A percentile compares a stretch with the other conserved stretches of the same genome.
Evolutionary conservation across 2,797 vertebrate species (phyloP).

Genomic region (Acipenser ruthenus): DNA sequence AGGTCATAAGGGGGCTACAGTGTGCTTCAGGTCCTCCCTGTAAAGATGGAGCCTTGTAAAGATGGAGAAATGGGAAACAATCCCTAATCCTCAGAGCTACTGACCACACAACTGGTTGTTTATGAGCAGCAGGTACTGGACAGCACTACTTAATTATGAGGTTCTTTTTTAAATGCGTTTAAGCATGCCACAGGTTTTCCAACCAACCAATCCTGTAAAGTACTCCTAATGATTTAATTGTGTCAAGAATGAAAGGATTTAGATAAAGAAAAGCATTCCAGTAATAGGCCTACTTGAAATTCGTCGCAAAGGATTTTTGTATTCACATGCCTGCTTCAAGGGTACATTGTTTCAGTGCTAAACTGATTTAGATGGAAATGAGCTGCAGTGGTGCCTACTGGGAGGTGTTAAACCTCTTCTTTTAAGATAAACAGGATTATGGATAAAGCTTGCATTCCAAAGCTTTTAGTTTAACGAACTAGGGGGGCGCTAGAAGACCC

Average conservation of each 20-base stretch:
- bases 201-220: not conserved
- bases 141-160: no score
- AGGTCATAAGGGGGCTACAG: not conserved
- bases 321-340: slow-evolving; percentile 56
- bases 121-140: not conserved
- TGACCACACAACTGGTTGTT: not conserved
- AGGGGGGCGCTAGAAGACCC: slow-evolving; percentile 32
- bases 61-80: not conserved
- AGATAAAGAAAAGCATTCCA: slow-evolving; percentile 29
- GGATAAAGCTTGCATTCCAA: slow-evolving; percentile 51
- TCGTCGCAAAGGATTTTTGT: slow-evolving; percentile 54
- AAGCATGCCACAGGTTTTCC: no score
- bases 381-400: slow-evolving; percentile 41
- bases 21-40: not conserved
- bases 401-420: slow-evolving; percentile 67
- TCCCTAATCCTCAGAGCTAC: not conserved
- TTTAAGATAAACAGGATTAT: slow-evolving; percentile 74
- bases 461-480: slow-evolving; percentile 45
- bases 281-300: slow-evolving; percentile 57
- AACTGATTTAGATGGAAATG: slow-evolving; percentile 51
- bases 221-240: slow-evolving; percentile 26
- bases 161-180: no score
- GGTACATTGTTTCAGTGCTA: slow-evolving; percentile 59
- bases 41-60: not conserved
- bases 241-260: slow-evolving; percentile 25